phyloP scores from a whole-genome alignment of 1,140 invertebrate genomes.

The Halesus radiatus region DNA sequence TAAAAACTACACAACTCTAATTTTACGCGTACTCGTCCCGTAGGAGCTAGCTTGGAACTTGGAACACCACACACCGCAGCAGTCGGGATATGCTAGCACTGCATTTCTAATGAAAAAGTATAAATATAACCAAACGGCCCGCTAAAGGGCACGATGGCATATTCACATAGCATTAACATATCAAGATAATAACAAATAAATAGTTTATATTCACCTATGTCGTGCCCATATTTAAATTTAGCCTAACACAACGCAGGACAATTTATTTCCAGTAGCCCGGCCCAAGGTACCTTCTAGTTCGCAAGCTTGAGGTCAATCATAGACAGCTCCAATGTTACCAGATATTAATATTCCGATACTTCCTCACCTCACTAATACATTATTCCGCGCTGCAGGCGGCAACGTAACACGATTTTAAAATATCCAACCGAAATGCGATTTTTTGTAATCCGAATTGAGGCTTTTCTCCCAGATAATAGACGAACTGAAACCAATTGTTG shows the following conservation, averaged over 20 bases:
- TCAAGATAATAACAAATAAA: constrained; percentile 42
- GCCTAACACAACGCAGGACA: constrained; percentile 42
- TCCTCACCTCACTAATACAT: constrained; percentile 17
- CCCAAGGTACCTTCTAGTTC: constrained; percentile 47
- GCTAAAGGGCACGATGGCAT: constrained; percentile 37
- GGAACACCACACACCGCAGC: constrained; percentile 5
- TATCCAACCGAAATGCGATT: not conserved
- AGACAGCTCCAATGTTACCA: constrained; percentile 47
- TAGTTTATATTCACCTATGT: constrained; percentile 48
- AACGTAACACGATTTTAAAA: not conserved
- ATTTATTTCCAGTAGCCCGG: constrained; percentile 50
- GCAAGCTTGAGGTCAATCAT: constrained; percentile 49
- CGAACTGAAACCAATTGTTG: constrained; percentile 38
- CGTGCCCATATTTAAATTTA: constrained; percentile 50
- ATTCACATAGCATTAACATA: constrained; percentile 24
- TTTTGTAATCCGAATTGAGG: not conserved
- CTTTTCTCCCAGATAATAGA: constrained; percentile 19
- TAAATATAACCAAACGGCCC: constrained; percentile 43
- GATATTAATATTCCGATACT: constrained; percentile 16
- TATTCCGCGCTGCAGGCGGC: not conserved
- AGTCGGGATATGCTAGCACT: constrained; percentile 41
- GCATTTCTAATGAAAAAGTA: constrained; percentile 46
- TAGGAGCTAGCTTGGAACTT: not conserved
- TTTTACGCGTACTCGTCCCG: constrained; percentile 39
- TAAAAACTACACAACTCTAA: constrained; percentile 48